phyloP scores from a whole-genome alignment of 1,140 invertebrate genomes.

The Colletes gigas region DNA sequence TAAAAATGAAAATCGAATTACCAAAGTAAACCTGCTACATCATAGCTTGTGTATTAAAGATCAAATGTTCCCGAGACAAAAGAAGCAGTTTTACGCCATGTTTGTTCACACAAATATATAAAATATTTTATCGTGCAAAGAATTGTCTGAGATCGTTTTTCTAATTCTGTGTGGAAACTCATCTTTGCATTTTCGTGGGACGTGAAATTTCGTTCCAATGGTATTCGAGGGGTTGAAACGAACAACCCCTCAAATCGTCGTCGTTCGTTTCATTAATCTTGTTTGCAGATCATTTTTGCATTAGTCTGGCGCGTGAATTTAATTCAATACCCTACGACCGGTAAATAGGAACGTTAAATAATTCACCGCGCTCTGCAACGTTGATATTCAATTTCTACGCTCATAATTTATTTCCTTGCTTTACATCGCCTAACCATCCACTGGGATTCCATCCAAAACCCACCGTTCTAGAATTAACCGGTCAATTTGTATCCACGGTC shows the following conservation, averaged over 20 bases:
- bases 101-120: no score
- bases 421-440: not conserved
- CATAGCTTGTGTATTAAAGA: no score
- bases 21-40: no score
- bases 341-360: constrained; percentile 41
- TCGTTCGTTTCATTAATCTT: constrained; percentile 28
- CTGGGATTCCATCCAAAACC: not conserved
- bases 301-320: constrained; percentile 1
- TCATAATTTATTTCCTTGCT: constrained; percentile 28
- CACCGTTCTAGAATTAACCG: not conserved
- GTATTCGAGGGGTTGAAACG: not conserved
- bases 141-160: no score
- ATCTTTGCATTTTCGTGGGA: no score
- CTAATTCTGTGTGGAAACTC: no score
- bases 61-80: no score
- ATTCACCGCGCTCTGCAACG: constrained; percentile 33
- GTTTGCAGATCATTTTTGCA: constrained; percentile 22
- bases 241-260: not conserved
- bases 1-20: no score
- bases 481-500: not conserved
- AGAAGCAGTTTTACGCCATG: no score
- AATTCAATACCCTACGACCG: constrained; percentile 18
- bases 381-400: constrained; percentile 26
- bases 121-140: no score
- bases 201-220: no score